phyloP scores from a whole-genome alignment of 2,113 vertebrate genomes.

The Ictalurus furcatus region DNA sequence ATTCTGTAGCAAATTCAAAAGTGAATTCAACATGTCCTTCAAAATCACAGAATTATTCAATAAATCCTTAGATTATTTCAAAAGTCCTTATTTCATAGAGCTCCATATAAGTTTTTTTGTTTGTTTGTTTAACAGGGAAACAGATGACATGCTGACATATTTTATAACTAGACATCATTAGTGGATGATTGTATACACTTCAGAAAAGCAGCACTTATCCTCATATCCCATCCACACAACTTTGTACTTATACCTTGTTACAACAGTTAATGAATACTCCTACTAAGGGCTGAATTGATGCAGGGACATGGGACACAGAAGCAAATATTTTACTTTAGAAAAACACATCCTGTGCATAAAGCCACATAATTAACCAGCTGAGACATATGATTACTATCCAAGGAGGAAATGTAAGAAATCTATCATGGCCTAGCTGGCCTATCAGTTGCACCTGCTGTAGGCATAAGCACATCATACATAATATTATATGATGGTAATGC shows the following conservation, averaged over 20 bases:
- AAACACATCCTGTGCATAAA: not conserved
- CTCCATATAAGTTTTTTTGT: not conserved
- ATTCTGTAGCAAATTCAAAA: not conserved
- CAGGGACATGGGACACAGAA: not conserved
- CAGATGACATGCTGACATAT: not conserved
- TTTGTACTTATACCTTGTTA: not conserved
- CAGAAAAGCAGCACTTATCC: not conserved
- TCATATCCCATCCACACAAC: not conserved
- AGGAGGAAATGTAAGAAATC: not conserved
- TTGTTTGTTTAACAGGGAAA: not conserved
- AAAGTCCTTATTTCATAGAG: not conserved
- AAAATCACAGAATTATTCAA: not conserved
- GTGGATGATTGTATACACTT: not conserved
- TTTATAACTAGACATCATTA: not conserved
- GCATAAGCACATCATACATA: not conserved
- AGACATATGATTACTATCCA: not conserved
- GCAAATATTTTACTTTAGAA: not conserved
- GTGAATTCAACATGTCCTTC: not conserved
- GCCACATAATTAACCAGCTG: not conserved
- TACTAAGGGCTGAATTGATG: not conserved
- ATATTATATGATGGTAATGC: not conserved
- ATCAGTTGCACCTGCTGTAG: not conserved
- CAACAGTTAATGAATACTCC: not conserved
- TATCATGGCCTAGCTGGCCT: not conserved
- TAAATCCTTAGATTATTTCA: not conserved